Evolutionary conservation across 2,888 invertebrate genomes (phyloP).

Genomic region (Venustoraphidia nigricollis): DNA sequence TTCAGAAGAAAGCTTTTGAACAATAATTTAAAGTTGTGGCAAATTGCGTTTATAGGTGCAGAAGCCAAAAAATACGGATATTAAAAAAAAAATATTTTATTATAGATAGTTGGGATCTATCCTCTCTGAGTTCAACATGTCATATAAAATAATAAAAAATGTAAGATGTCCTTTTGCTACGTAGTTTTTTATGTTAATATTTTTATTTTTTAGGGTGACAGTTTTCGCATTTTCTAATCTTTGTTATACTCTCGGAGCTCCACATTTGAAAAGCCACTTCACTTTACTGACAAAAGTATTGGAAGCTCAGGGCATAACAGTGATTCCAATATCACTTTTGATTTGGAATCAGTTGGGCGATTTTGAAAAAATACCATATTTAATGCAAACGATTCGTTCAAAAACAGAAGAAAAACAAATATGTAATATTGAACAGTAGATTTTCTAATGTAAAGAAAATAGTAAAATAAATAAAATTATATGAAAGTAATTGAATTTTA

Average conservation of each 20-base stretch:
- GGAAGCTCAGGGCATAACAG: conserved; percentile 36
- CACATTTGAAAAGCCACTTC: conserved; percentile 35
- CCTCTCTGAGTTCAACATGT: too few relatives aligned
- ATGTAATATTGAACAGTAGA: conserved; percentile 5
- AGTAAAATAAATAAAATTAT: not conserved
- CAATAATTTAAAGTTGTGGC: too few relatives aligned
- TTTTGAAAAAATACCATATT: conserved; percentile 44
- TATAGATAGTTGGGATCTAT: too few relatives aligned
- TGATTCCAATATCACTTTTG: conserved; percentile 35
- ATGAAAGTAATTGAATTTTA: not conserved
- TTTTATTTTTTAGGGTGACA: conserved; percentile 43
- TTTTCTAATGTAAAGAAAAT: not conserved
- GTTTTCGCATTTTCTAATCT: conserved; percentile 34
- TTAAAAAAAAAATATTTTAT: too few relatives aligned
- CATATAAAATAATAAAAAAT: not conserved
- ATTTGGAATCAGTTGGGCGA: conserved; percentile 37
- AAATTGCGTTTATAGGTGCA: too few relatives aligned
- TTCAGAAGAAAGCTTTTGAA: too few relatives aligned
- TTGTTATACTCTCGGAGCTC: conserved; percentile 42
- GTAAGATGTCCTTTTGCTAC: not conserved
- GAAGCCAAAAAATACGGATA: too few relatives aligned
- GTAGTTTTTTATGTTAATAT: too few relatives aligned
- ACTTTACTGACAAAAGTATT: conserved; percentile 36
- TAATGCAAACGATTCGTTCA: conserved; percentile 42
- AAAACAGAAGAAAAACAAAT: conserved; percentile 25